A percentile compares a stretch with the other conserved stretches of the same genome.
phyloP scores from a whole-genome alignment of 2,888 invertebrate species.

The Trachelus tabidus region DNA sequence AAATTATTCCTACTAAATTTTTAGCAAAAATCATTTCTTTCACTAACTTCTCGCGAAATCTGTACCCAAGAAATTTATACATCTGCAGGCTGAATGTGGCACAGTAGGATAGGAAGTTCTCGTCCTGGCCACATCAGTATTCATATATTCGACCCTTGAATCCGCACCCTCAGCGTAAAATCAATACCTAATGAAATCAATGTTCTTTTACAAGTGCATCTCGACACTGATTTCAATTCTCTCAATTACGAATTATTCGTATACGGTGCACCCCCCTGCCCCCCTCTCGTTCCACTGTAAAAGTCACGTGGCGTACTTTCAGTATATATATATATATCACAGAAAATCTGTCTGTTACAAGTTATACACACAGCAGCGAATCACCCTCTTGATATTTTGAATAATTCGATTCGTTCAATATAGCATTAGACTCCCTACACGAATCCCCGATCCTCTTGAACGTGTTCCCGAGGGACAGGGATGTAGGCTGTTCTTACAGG shows the following conservation, averaged over 20 bases:
- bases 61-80: neutral
- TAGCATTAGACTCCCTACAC: neutral
- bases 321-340: no score
- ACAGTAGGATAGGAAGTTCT: conserved; percentile 8
- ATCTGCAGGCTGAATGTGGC: conserved; percentile 5
- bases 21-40: neutral
- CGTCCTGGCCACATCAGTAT: conserved; percentile 44
- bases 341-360: neutral
- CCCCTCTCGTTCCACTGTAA: no score
- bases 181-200: conserved; percentile 61
- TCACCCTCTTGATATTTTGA: neutral
- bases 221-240: conserved; percentile 3
- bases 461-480: neutral
- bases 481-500: neutral
- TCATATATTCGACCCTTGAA: conserved; percentile 53
- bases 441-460: neutral
- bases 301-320: no score
- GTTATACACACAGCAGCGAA: neutral
- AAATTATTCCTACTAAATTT: neutral
- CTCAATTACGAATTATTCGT: neutral
- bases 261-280: no score
- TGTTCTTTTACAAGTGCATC: conserved; percentile 41
- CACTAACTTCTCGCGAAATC: neutral
- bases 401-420: neutral
- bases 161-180: conserved; percentile 46